These are phyloP conservation scores for Latheticus oryzae DNA, from an alignment of 2,888 invertebrate genomes.

Conservation along the genomic window DNA sequence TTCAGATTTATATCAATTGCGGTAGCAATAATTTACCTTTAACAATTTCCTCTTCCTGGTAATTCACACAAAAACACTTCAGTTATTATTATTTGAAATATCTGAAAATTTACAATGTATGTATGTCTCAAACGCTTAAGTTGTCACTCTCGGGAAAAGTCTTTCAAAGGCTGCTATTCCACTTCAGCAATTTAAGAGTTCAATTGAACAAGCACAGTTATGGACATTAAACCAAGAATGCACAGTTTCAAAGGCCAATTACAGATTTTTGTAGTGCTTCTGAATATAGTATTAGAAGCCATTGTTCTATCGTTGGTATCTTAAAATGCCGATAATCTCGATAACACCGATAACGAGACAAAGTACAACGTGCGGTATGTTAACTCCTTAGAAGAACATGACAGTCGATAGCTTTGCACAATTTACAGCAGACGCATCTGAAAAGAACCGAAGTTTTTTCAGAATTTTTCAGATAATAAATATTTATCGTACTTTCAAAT, in stretches of 20 bases:
- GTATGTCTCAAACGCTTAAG: no score
- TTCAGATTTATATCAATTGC: slow-evolving; percentile 11
- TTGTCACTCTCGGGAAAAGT: no score
- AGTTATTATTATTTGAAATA: no score
- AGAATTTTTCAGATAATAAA: no score
- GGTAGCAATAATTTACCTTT: slow-evolving; percentile 19
- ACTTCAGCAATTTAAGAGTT: slow-evolving; percentile 21
- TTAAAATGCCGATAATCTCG: slow-evolving; percentile 40
- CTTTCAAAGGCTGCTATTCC: slow-evolving; percentile 9
- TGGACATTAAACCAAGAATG: slow-evolving; percentile 38
- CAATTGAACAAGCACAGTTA: slow-evolving; percentile 33
- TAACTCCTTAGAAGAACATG: slow-evolving; percentile 46
- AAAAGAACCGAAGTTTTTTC: no score
- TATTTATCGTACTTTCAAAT: no score
- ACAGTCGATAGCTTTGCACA: slow-evolving; percentile 46
- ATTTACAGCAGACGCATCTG: slow-evolving; percentile 46
- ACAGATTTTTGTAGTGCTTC: slow-evolving; percentile 29
- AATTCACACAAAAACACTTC: no score
- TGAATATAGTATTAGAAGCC: slow-evolving; percentile 37
- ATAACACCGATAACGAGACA: slow-evolving; percentile 45
- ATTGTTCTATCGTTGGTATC: slow-evolving; percentile 32
- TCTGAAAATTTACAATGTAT: no score
- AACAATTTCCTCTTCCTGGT: slow-evolving; percentile 18
- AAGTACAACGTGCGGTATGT: slow-evolving; percentile 49
- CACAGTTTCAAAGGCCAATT: slow-evolving; percentile 37